These are phyloP conservation scores for Morus bassanus DNA, from an alignment of 2,797 vertebrate genomes.

Conservation along the genomic window DNA sequence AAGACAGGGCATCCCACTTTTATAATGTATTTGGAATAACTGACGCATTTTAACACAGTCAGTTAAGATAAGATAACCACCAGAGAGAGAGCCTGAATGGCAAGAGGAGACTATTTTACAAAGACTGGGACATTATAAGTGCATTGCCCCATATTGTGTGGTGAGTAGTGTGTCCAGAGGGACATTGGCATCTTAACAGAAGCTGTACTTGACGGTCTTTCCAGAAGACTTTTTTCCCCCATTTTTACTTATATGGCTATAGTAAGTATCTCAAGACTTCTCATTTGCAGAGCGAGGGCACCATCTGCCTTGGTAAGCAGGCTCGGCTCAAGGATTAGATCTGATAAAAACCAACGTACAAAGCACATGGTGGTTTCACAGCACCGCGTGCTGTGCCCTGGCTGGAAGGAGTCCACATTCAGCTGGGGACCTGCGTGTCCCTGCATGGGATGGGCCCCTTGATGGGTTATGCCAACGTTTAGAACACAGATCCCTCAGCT, in stretches of 20 bases:
- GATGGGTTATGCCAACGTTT: neutral
- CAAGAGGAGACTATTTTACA: neutral
- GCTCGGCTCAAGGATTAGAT: fast-evolving
- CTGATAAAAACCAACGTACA: neutral
- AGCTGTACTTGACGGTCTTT: neutral
- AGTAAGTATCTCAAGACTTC: neutral
- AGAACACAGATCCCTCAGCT: neutral
- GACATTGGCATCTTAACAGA: neutral
- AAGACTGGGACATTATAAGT: neutral
- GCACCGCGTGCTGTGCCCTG: neutral
- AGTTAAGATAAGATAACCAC: neutral
- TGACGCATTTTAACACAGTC: neutral
- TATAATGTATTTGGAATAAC: neutral
- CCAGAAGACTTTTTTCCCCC: neutral
- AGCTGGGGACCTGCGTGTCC: fast-evolving
- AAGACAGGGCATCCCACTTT: neutral
- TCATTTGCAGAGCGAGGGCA: neutral
- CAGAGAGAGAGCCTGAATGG: neutral
- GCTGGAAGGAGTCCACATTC: neutral
- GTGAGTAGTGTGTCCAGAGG: neutral
- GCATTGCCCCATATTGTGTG: neutral
- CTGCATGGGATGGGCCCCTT: neutral
- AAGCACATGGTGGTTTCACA: neutral
- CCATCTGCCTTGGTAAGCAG: neutral
- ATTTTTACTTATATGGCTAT: neutral